These are phyloP conservation scores for Periophthalmus modestus DNA, from an alignment of 2,113 vertebrate genomes.

Conservation along the genomic window DNA sequence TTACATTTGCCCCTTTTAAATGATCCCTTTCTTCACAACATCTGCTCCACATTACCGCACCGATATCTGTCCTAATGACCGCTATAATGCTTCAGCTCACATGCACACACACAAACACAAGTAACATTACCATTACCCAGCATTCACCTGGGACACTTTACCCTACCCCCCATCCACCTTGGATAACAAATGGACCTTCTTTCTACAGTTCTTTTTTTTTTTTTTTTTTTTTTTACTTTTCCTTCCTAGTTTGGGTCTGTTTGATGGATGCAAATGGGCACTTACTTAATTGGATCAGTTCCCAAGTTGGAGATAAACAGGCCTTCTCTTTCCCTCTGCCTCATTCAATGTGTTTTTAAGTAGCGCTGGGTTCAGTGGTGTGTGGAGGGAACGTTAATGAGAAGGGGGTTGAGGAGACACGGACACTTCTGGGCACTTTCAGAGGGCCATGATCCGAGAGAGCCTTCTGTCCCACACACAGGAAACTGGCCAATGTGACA, in stretches of 20 bases:
- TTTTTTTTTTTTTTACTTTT: slow-evolving; percentile 56
- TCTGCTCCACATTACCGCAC: slow-evolving; percentile 80
- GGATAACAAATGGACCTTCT: slow-evolving; percentile 64
- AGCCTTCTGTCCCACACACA: slow-evolving; percentile 39
- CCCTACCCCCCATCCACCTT: slow-evolving; percentile 62
- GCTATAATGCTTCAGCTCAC: slow-evolving; percentile 56
- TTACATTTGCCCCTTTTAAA: slow-evolving; percentile 81
- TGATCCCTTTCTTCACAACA: slow-evolving; percentile 80
- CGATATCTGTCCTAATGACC: slow-evolving; percentile 77
- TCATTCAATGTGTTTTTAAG: slow-evolving; percentile 84
- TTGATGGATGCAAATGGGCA: slow-evolving; percentile 93
- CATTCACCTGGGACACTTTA: slow-evolving; percentile 70
- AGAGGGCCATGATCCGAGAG: slow-evolving; percentile 47
- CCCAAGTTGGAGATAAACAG: slow-evolving; percentile 94
- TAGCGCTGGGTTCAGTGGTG: slow-evolving; percentile 79
- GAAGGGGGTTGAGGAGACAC: slow-evolving; percentile 54
- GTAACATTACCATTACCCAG: slow-evolving; percentile 57
- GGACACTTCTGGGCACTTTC: slow-evolving; percentile 47
- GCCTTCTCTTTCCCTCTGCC: slow-evolving; percentile 33
- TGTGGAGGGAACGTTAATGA: slow-evolving; percentile 69
- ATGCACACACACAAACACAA: slow-evolving; percentile 27
- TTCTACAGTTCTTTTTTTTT: slow-evolving; percentile 34
- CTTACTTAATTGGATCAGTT: slow-evolving; percentile 97
- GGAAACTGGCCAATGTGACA: slow-evolving; percentile 32
- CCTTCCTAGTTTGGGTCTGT: slow-evolving; percentile 73